A percentile compares a stretch with the other conserved stretches of the same genome.
phyloP scores from a whole-genome alignment of 1,140 invertebrate species.

The Brachionus plicatilis region DNA sequence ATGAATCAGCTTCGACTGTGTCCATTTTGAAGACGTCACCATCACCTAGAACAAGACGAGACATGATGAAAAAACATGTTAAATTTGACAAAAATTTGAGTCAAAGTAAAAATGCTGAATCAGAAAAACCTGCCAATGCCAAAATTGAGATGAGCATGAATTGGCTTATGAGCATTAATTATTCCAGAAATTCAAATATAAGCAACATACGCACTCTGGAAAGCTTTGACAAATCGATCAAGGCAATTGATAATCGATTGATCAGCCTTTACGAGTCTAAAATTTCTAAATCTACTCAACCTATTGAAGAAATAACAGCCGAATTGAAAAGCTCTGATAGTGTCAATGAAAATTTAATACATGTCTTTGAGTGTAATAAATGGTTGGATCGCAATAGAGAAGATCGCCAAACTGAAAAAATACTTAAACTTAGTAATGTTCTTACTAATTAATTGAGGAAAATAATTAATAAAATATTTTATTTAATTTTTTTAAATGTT shows the following conservation, averaged over 20 bases:
- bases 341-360: constrained; percentile 54
- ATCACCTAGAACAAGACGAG: not conserved
- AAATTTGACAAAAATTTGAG: constrained; percentile 25
- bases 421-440: constrained; percentile 50
- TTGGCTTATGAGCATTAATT: constrained; percentile 15
- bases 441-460: not conserved
- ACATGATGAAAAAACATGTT: constrained; percentile 31
- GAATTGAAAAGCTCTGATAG: constrained; percentile 40
- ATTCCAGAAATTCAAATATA: not conserved
- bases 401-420: constrained; percentile 49
- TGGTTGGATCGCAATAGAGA: constrained; percentile 55
- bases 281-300: not conserved
- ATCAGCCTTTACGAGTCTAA: constrained; percentile 31
- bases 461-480: no score
- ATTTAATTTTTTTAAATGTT: no score
- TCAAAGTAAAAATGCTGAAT: not conserved
- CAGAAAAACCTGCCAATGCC: not conserved
- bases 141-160: constrained; percentile 27
- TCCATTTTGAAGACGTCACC: constrained; percentile 12
- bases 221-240: constrained; percentile 17
- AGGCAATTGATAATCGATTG: constrained; percentile 42
- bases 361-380: constrained; percentile 49
- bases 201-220: not conserved
- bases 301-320: not conserved
- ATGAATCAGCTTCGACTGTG: not conserved